These are phyloP conservation scores for Triplophysa tibetana DNA, from an alignment of 2,113 vertebrate species.

Conservation along the genomic window DNA sequence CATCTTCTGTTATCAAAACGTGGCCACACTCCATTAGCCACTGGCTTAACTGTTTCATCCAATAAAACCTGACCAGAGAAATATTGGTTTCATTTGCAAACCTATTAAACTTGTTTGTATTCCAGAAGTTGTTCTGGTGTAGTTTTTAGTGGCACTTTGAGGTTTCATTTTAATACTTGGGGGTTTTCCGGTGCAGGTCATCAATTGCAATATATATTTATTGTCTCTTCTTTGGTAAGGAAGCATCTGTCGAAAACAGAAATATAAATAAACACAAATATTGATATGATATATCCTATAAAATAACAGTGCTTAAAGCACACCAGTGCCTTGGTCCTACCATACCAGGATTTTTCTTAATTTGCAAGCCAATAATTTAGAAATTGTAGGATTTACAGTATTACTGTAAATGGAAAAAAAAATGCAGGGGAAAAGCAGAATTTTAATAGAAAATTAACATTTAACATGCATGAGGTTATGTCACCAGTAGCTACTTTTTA, in stretches of 20 bases:
- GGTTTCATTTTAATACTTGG: background rate
- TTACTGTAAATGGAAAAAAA: too few relatives aligned
- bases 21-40: slow-evolving; percentile 21
- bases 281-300: background rate
- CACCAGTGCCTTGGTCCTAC: too few relatives aligned
- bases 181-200: background rate
- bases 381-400: too few relatives aligned
- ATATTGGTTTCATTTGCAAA: slow-evolving; percentile 20
- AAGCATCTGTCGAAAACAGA: background rate
- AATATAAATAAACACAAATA: background rate
- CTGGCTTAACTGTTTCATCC: slow-evolving; percentile 18
- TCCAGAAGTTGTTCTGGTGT: background rate
- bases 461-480: too few relatives aligned
- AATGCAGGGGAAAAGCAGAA: too few relatives aligned
- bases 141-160: background rate
- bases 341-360: too few relatives aligned
- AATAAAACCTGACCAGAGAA: slow-evolving; percentile 6
- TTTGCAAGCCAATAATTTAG: too few relatives aligned
- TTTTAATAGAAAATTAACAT: too few relatives aligned
- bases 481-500: too few relatives aligned
- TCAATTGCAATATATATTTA: background rate
- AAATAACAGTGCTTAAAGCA: too few relatives aligned
- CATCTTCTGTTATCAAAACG: slow-evolving; percentile 14
- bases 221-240: background rate
- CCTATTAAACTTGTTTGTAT: slow-evolving; percentile 9